Percentiles rank a stretch among this genome's conserved stretches.
Conservation (phyloP, 2,888 invertebrate genomes). For the Crematogaster levior region DNA sequence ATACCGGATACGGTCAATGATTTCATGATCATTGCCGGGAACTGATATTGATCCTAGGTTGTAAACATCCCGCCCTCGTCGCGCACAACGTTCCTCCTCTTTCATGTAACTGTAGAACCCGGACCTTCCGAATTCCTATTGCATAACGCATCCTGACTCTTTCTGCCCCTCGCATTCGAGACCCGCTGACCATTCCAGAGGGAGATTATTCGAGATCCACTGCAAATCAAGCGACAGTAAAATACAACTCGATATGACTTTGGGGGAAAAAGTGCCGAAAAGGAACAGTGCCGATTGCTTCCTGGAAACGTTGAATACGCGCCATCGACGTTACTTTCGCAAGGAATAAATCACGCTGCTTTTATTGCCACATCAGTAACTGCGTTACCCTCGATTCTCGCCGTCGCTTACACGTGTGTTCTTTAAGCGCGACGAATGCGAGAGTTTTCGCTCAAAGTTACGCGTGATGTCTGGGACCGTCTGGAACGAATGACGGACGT, state of each 20-base stretch:
- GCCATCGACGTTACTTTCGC: slow-evolving; percentile 2
- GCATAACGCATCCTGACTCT: slow-evolving; percentile 24
- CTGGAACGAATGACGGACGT: slow-evolving; percentile 37
- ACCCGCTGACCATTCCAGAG: slow-evolving; percentile 13
- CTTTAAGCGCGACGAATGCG: slow-evolving; percentile 21
- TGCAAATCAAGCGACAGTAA: slow-evolving; percentile 10
- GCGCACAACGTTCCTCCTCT: slow-evolving; percentile 42
- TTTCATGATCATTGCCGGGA: slow-evolving; percentile 59
- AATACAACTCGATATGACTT: neutral
- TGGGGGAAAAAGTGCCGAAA: neutral
- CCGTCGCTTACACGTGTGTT: neutral
- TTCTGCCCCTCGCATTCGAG: slow-evolving; percentile 16
- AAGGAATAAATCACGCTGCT: slow-evolving; percentile 16
- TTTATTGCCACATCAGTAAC: neutral
- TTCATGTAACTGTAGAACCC: slow-evolving; percentile 38
- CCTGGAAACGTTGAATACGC: neutral
- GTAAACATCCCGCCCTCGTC: slow-evolving; percentile 32
- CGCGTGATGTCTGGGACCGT: neutral
- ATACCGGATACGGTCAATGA: slow-evolving; percentile 44
- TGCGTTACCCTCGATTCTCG: neutral
- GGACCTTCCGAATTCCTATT: slow-evolving; percentile 48
- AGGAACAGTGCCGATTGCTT: neutral
- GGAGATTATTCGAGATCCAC: slow-evolving; percentile 11
- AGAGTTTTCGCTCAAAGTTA: slow-evolving; percentile 36
- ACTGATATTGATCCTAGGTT: slow-evolving; percentile 60